Base-by-base conservation (phyloP, 2,113 vertebrate species). In the Ctenomys sociabilis region DNA sequence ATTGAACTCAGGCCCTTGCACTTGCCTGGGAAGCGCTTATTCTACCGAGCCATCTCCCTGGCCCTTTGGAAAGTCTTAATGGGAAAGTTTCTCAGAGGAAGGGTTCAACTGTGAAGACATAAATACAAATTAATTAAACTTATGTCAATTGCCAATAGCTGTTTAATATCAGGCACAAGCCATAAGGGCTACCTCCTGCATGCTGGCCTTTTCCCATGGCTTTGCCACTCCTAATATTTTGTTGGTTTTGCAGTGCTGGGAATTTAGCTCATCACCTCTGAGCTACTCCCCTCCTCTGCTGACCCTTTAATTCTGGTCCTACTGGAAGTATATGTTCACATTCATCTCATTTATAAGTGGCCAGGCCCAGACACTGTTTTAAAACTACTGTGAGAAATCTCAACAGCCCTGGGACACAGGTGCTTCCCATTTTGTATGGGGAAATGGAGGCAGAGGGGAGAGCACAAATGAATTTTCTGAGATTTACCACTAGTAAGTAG, bases 11-110 rank as follows among this genome's bases (percentile, higher is more conserved):
- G 49, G 49, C 9, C 9, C 49, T 49, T 49, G 12, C 6, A 11
- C 49, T 49, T 49, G 49, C 49, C 49, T 10, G 49, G 49, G 49
- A 49, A 49, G 49, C 10, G 6, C 49, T 49, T 49, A 49, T 49
- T 49, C 49, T 49, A 49, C 49, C 12, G 49, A 49, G 49, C 49
- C 49, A 49, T 49, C 49, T 49, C 49, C 49, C 49, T 49, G 49
- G 49, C 49, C 49, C 49, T 49, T 87, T 96, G 95, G 95, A 96
- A 95, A 97, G 72, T 95, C 91, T 96, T 81, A 80, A 89, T 59
- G 64, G 24, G 91, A 96, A 95, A 82, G 88, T 63, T 54, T 95
- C 94, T 96, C 70, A 63, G 91, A 94, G 96, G 83, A 94, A 96
- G 61, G 19, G 19, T 40, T 66, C 54, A 43, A 2, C 64, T 19